A percentile compares a stretch with the other conserved stretches of the same genome.
Evolutionary conservation across 2,113 vertebrate species (phyloP).

Genomic region (Asarcornis scutulata): DNA sequence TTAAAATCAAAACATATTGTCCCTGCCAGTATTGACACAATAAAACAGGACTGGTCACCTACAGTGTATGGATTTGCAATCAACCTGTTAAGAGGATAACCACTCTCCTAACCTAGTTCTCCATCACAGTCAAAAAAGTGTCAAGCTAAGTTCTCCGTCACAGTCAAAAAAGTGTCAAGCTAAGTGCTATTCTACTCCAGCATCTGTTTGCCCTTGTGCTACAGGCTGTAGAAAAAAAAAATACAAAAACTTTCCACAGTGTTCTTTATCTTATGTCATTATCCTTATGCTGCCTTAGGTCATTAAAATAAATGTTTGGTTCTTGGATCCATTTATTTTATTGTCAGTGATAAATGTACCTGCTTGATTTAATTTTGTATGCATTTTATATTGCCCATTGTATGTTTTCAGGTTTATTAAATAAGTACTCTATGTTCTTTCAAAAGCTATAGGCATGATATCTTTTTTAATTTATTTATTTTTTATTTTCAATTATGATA

Average conservation of each 20-base stretch:
- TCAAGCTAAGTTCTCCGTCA: slow-evolving; percentile 61
- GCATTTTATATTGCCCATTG: slow-evolving; percentile 70
- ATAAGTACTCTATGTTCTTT: slow-evolving; percentile 63
- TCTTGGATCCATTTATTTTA: slow-evolving; percentile 73
- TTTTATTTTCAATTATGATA: neutral
- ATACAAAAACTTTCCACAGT: slow-evolving; percentile 17
- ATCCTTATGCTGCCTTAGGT: slow-evolving; percentile 65
- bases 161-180: slow-evolving; percentile 30
- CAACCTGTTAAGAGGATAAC: slow-evolving; percentile 66
- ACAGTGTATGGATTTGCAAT: slow-evolving; percentile 74
- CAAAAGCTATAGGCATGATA: neutral
- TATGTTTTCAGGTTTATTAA: slow-evolving; percentile 73
- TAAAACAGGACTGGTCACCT: slow-evolving; percentile 56
- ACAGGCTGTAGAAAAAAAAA: neutral
- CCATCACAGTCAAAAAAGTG: slow-evolving; percentile 65
- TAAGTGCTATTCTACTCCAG: neutral
- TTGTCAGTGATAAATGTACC: slow-evolving; percentile 78
- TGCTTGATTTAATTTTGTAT: slow-evolving; percentile 76
- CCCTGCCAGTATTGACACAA: slow-evolving; percentile 50
- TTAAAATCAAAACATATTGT: neutral
- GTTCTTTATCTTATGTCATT: slow-evolving; percentile 70
- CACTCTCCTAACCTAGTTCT: slow-evolving; percentile 19
- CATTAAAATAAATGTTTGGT: slow-evolving; percentile 79
- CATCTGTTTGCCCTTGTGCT: slow-evolving; percentile 12
- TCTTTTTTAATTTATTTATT: neutral